Percentiles rank a stretch among this genome's conserved stretches.
Conservation (phyloP, 2,113 vertebrate species). For the Salvelinus fontinalis region DNA sequence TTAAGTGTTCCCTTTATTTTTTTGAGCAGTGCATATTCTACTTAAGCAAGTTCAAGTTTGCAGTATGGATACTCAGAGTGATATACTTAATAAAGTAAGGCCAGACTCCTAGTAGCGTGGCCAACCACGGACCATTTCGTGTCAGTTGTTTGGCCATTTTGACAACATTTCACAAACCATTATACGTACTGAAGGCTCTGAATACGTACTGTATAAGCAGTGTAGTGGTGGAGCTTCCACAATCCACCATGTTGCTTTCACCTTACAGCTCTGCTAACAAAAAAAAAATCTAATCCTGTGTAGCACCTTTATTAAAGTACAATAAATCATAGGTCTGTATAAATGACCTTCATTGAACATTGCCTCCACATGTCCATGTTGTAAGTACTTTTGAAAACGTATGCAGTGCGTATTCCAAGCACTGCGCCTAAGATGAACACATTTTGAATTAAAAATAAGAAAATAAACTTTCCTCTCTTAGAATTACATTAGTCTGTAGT, state of each 20-base stretch:
- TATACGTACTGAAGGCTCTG: not conserved
- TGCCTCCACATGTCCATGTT: constrained; percentile 19
- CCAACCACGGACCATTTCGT: not conserved
- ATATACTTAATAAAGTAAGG: not conserved
- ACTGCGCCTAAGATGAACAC: no score
- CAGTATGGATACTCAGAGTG: no score
- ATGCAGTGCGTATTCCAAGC: no score
- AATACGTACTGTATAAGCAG: not conserved
- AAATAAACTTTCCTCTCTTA: no score
- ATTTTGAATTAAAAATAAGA: no score
- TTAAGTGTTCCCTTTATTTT: no score
- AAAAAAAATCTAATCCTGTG: no score
- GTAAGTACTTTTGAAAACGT: not conserved
- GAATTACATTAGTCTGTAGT: no score
- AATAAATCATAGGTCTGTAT: not conserved
- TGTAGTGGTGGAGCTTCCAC: constrained; percentile 16
- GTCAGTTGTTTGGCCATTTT: not conserved
- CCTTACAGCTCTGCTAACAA: no score
- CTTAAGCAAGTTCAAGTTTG: not conserved
- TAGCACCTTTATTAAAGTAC: no score
- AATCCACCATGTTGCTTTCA: not conserved
- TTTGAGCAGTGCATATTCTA: no score
- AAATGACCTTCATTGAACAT: not conserved
- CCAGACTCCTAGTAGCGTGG: not conserved
- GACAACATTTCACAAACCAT: not conserved